Conservation (phyloP, 2,113 vertebrate genomes). For the Dascyllus trimaculatus region DNA sequence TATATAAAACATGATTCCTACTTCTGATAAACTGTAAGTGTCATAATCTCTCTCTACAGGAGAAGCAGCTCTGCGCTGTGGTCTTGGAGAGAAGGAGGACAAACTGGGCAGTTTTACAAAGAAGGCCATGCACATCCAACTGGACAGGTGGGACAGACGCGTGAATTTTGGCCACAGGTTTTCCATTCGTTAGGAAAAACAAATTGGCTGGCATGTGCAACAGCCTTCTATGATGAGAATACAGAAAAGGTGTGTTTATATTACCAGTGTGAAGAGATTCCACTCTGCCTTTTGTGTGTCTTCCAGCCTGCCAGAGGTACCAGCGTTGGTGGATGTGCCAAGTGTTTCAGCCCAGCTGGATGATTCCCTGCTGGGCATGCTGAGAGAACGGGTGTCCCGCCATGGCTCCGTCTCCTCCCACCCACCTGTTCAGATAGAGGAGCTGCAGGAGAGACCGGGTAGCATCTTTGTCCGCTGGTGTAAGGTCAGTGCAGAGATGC, state of each 20-base stretch:
- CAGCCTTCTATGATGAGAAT: too few species aligned
- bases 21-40: too few species aligned
- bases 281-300: not conserved
- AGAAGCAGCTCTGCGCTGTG: conserved; percentile 91
- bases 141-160: conserved; percentile 91
- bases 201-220: not conserved
- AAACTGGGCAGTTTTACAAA: conserved; percentile 94
- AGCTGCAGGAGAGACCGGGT: conserved; percentile 94
- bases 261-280: not conserved
- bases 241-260: too few species aligned
- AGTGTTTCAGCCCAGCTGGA: conserved; percentile 96
- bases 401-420: conserved; percentile 93
- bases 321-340: conserved; percentile 94
- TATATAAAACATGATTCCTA: too few species aligned
- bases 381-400: conserved; percentile 89
- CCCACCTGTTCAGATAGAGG: conserved; percentile 95
- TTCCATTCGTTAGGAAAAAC: fast-evolving
- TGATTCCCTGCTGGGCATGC: conserved; percentile 90
- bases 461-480: conserved; percentile 96
- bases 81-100: conserved; percentile 89
- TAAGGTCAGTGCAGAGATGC: conserved; percentile 85
- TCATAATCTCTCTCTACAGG: conserved; percentile 79
- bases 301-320: conserved; percentile 96
- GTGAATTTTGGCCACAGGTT: not conserved
- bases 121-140: conserved; percentile 96